phyloP scores from a whole-genome alignment of 2,888 invertebrate species.

The Metopia argyrocephala region DNA sequence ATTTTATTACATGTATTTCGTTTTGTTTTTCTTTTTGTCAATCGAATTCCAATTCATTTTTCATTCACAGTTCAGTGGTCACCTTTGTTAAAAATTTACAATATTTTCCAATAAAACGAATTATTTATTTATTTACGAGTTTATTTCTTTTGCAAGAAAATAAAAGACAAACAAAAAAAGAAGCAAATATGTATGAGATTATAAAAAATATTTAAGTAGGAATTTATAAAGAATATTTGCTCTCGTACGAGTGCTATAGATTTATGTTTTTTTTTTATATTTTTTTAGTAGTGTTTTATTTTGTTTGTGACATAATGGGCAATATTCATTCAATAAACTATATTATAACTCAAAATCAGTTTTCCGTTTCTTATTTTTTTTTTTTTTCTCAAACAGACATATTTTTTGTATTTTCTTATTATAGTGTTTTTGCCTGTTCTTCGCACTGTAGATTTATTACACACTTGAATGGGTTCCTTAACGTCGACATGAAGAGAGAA shows the following conservation, averaged over 20 bases:
- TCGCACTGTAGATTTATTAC: conserved; percentile 45
- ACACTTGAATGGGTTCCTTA: conserved; percentile 47
- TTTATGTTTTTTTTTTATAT: neutral
- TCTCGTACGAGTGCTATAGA: neutral
- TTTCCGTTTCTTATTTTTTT: conserved; percentile 1
- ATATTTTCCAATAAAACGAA: conserved; percentile 67
- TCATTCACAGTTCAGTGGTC: conserved; percentile 75
- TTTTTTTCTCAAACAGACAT: neutral
- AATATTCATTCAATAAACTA: conserved; percentile 60
- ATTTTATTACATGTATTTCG: neutral
- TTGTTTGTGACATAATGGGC: conserved; percentile 62
- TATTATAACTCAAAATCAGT: conserved; percentile 61
- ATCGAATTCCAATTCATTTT: conserved; percentile 77
- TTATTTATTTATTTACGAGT: conserved; percentile 51
- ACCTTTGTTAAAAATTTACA: conserved; percentile 66
- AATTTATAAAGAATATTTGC: neutral
- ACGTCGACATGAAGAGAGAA: conserved; percentile 20
- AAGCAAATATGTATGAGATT: conserved; percentile 6
- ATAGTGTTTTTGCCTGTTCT: conserved; percentile 27
- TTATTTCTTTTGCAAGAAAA: conserved; percentile 26
- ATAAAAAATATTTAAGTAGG: neutral
- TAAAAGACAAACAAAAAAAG: neutral
- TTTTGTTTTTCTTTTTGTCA: conserved; percentile 74
- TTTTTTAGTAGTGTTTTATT: neutral
- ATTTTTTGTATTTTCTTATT: neutral